These are phyloP conservation scores for Bufo gargarizans DNA, from an alignment of 2,113 vertebrate genomes.

Conservation along the genomic window DNA sequence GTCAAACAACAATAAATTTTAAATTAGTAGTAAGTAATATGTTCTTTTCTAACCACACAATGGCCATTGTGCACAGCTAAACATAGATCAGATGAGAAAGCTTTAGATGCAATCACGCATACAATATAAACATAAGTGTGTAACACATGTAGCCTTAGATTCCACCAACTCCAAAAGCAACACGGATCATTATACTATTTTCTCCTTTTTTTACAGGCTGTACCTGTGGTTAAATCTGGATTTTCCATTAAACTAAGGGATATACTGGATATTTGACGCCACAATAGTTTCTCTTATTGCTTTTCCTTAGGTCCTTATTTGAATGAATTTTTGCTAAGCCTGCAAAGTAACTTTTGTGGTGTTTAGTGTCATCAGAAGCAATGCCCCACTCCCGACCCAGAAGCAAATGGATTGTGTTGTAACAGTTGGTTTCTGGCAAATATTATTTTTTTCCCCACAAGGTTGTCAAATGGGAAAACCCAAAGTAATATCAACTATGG, in stretches of 20 bases:
- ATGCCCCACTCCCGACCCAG: background rate
- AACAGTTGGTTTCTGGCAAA: background rate
- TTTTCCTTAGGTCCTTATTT: background rate
- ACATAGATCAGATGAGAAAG: constrained; percentile 11
- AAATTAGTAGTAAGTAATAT: constrained; percentile 12
- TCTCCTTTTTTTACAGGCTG: background rate
- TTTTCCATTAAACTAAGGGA: background rate
- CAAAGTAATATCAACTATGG: background rate
- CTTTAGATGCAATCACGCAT: background rate
- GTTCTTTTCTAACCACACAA: constrained; percentile 22
- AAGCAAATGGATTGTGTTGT: background rate
- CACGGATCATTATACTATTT: constrained; percentile 1
- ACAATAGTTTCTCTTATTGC: background rate
- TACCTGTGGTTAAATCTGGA: constrained; percentile 24
- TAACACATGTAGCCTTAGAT: constrained; percentile 26
- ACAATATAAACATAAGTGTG: constrained; percentile 42
- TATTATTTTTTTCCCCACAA: background rate
- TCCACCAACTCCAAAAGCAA: constrained; percentile 11
- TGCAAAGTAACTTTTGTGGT: background rate
- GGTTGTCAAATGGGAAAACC: background rate
- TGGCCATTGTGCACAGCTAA: background rate
- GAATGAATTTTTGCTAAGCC: background rate
- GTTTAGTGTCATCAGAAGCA: background rate
- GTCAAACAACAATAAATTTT: constrained; percentile 24
- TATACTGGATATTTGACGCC: background rate